Evolutionary conservation across 2,113 vertebrate species (phyloP), one percentile per base, ranked within the genome.

Genomic region (Panthera leo): DNA sequence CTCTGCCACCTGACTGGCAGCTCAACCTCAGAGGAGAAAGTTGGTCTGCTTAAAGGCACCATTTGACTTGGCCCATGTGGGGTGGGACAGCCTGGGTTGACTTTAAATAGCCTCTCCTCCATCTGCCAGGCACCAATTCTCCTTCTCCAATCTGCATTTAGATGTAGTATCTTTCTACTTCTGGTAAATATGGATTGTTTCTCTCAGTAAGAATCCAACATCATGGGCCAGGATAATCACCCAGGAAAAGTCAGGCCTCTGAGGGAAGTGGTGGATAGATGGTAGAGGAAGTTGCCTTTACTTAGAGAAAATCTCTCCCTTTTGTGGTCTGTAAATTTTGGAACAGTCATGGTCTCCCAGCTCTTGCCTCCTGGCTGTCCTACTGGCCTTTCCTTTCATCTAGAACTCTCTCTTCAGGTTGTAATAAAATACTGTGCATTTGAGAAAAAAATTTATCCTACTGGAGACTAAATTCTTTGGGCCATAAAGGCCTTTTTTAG

Each of bases 391-490:
- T 86, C 15, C 73, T 79, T 88, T 92, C n/a, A 63, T 73, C 68
- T 86, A 89, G 73, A 95, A 79, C 48, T 53, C 34, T 27, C 31
- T 71, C 34, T 97, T 31, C 68, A 84, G 61, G 70, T 65, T 93
- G 39, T 61, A 71, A 70, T 45, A 91, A 82, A 93, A 88, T 42
- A 78, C 2, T 75, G 58, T 21, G 29, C 63, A 80, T 87, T 87
- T 85, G 39, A 23, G 91, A 95, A 92, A 87, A 42, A 87, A n/a
- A 15, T 31, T 3, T 16, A 67, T 91, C 58, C 45, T 65, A 10
- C 19, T 89, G 93, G 16, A 92, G 82, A 95, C 6, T 73, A 80
- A 55, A 36, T 90, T 96, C 88, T 95, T 90, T 70, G 63, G n/a
- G 68, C 14, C n/a, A 42, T 87, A 67, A 92, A 89, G 12, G 0